phyloP scores from a whole-genome alignment of 2,797 vertebrate species.

The Gymnothorax javanicus region DNA sequence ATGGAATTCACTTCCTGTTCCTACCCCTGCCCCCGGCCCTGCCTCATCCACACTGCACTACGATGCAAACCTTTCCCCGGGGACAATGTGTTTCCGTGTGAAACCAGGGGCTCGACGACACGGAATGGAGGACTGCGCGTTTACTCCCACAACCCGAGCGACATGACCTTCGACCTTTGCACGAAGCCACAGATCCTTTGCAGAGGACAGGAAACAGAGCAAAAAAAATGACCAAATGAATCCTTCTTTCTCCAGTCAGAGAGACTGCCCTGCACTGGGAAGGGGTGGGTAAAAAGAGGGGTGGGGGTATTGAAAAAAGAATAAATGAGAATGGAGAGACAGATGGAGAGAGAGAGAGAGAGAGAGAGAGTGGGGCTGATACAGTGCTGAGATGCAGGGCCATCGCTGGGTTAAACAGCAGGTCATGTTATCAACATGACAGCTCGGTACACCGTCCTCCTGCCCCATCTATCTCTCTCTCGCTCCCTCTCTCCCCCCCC shows the following conservation, averaged over 20 bases:
- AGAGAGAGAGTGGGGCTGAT: neutral
- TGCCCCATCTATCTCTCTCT: neutral
- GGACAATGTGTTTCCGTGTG: neutral
- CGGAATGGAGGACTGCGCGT: neutral
- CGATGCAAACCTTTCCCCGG: neutral
- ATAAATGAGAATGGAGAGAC: neutral
- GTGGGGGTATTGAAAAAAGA: neutral
- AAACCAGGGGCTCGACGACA: neutral
- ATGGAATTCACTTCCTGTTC: neutral
- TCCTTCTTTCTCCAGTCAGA: too few species aligned
- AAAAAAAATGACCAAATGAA: too few species aligned
- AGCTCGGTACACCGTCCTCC: neutral
- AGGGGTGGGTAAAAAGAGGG: neutral
- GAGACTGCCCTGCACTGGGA: too few species aligned
- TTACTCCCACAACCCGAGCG: neutral
- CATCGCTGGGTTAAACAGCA: neutral
- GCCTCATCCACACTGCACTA: neutral
- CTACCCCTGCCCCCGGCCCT: neutral
- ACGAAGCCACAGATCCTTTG: neutral
- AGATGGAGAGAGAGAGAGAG: neutral
- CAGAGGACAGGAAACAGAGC: neutral
- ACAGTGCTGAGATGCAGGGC: neutral
- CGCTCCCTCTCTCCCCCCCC: neutral
- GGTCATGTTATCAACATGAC: neutral
- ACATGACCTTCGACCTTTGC: neutral